A percentile compares a stretch with the other conserved stretches of the same genome.
Conservation (phyloP, 2,888 invertebrate genomes). For the Monochamus alternatus region DNA sequence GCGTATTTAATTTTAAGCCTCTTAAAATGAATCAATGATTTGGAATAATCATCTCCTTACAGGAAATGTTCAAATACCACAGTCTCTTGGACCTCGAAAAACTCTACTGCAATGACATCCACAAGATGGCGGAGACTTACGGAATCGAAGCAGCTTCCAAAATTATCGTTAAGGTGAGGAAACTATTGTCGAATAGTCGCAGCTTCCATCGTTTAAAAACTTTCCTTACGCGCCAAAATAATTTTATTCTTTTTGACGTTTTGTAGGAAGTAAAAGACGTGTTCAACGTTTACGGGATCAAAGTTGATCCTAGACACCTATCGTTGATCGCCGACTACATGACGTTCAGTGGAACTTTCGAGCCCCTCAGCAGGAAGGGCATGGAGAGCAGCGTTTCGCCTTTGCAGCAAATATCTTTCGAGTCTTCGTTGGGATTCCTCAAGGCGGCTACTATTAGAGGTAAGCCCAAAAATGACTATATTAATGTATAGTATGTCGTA, state of each 20-base stretch:
- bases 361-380: slow-evolving; percentile 91
- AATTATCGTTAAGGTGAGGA: slow-evolving; percentile 84
- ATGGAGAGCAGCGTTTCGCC: slow-evolving; percentile 95
- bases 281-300: slow-evolving; percentile 97
- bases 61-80: slow-evolving; percentile 90
- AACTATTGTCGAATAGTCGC: not conserved
- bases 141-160: slow-evolving; percentile 97
- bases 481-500: too few species aligned
- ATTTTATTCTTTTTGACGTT: too few species aligned
- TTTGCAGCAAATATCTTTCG: slow-evolving; percentile 98
- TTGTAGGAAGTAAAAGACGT: slow-evolving; percentile 92
- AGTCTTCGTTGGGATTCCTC: slow-evolving; percentile 91
- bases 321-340: slow-evolving; percentile 96
- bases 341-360: slow-evolving; percentile 94
- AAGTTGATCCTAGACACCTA: slow-evolving; percentile 95
- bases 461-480: slow-evolving; percentile 53
- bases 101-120: slow-evolving; percentile 95
- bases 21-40: slow-evolving; percentile 1
- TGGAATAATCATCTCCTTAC: slow-evolving; percentile 45
- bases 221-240: too few species aligned
- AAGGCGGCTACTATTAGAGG: slow-evolving; percentile 82
- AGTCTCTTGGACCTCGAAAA: slow-evolving; percentile 85
- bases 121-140: slow-evolving; percentile 90
- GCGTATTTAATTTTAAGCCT: not conserved
- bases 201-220: too few species aligned